These are phyloP conservation scores for Phaetusa simplex DNA, from an alignment of 2,113 vertebrate genomes.

Conservation along the genomic window DNA sequence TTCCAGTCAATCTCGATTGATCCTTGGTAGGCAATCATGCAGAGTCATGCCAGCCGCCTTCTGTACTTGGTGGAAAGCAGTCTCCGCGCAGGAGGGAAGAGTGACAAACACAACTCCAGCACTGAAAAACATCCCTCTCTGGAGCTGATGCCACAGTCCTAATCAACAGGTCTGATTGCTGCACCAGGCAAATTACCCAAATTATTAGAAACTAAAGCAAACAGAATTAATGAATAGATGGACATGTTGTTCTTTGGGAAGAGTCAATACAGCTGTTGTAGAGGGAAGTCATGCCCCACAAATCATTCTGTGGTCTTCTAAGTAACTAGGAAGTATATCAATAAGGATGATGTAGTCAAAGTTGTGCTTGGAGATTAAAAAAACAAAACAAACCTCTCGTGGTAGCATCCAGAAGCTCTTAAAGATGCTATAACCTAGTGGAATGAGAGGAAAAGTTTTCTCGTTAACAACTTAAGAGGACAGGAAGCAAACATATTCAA, in stretches of 20 bases:
- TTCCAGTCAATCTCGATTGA: neutral
- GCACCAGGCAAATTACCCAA: neutral
- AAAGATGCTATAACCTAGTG: neutral
- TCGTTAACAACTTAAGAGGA: neutral
- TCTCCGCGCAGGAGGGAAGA: neutral
- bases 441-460: neutral
- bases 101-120: neutral
- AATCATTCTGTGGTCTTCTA: neutral
- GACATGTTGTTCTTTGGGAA: neutral
- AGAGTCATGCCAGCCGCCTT: rapidly evolving
- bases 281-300: neutral
- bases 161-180: neutral
- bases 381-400: neutral
- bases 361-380: neutral
- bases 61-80: neutral
- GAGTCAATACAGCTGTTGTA: neutral
- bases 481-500: neutral
- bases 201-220: neutral
- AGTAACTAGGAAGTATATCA: slow-evolving; percentile 6
- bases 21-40: neutral
- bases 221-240: neutral
- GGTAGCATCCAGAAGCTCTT: neutral
- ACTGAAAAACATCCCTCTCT: neutral
- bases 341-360: neutral
- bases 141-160: neutral